Conservation (phyloP, 1,140 invertebrate species). For the Drosophila tsacasi region DNA sequence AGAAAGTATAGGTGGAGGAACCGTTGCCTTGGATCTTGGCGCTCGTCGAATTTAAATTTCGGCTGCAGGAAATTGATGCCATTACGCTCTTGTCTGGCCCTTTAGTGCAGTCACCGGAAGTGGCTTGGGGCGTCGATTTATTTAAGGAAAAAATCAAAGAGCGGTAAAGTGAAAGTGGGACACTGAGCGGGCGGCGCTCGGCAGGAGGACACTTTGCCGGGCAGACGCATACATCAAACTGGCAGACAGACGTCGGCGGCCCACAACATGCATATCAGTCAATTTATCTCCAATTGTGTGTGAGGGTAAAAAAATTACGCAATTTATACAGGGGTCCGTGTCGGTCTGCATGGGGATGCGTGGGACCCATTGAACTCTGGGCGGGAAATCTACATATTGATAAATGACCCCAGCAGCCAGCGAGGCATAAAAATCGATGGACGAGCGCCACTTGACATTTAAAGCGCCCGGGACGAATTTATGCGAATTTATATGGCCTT, state of each 20-base stretch:
- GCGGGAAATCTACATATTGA: conserved; percentile 77
- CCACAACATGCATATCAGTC: conserved; percentile 77
- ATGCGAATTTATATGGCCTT: conserved; percentile 58
- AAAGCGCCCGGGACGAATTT: conserved; percentile 45
- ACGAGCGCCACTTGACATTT: conserved; percentile 61
- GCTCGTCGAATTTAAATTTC: conserved; percentile 61
- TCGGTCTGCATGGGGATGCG: conserved; percentile 1
- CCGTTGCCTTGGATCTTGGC: conserved; percentile 32
- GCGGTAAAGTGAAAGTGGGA: conserved; percentile 65
- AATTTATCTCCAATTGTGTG: conserved; percentile 72
- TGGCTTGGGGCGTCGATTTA: conserved; percentile 57
- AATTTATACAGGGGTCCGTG: conserved; percentile 50
- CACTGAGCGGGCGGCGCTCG: conserved; percentile 6
- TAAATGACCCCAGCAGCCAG: conserved; percentile 67
- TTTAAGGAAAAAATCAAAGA: conserved; percentile 63
- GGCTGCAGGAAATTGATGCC: conserved; percentile 75
- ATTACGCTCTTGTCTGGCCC: conserved; percentile 64
- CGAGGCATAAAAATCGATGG: conserved; percentile 68
- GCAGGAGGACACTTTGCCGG: conserved; percentile 40
- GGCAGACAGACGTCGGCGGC: conserved; percentile 47
- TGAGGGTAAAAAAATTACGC: conserved; percentile 67
- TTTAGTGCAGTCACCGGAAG: conserved; percentile 52
- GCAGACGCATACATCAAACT: conserved; percentile 74
- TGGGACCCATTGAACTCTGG: conserved; percentile 62
- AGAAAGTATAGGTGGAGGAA: conserved; percentile 1